Conservation (phyloP, 2,113 vertebrate species). For the Oncorhynchus tshawytscha region DNA sequence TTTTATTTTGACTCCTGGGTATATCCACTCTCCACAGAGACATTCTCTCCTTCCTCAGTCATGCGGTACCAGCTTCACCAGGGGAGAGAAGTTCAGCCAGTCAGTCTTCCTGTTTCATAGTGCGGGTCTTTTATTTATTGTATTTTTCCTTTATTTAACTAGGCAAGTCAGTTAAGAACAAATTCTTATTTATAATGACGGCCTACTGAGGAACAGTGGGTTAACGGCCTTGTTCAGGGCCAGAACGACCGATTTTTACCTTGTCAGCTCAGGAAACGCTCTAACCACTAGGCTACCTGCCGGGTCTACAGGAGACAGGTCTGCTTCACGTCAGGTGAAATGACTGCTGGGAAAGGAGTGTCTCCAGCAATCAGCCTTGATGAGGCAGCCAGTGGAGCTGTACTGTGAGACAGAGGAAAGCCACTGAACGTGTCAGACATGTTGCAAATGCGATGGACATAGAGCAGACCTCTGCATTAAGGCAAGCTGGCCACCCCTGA, state of each 20-base stretch:
- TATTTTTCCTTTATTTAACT: too few species aligned
- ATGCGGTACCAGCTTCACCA: conserved; percentile 26
- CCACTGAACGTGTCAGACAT: conserved; percentile 61
- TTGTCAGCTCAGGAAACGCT: too few species aligned
- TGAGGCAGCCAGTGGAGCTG: conserved; percentile 50
- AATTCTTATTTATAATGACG: too few species aligned
- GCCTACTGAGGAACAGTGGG: too few species aligned
- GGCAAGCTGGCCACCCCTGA: conserved; percentile 55
- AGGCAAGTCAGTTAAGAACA: too few species aligned
- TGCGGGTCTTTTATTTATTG: too few species aligned
- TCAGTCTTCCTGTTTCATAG: conserved; percentile 28
- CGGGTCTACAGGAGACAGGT: conserved; percentile 35
- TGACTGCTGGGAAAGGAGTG: conserved; percentile 54
- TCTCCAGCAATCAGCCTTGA: conserved; percentile 68
- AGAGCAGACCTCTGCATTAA: conserved; percentile 62
- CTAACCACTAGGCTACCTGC: too few species aligned
- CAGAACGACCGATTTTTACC: too few species aligned
- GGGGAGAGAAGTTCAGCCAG: conserved; percentile 26
- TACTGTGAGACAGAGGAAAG: conserved; percentile 62
- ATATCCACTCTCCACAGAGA: conserved; percentile 16
- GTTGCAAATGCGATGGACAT: conserved; percentile 48
- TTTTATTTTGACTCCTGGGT: neutral
- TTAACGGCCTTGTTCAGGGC: too few species aligned
- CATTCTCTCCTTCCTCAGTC: conserved; percentile 11
- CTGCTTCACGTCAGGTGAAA: conserved; percentile 70